Conservation (phyloP, 2,797 vertebrate species). For the Uromys caudimaculatus region DNA sequence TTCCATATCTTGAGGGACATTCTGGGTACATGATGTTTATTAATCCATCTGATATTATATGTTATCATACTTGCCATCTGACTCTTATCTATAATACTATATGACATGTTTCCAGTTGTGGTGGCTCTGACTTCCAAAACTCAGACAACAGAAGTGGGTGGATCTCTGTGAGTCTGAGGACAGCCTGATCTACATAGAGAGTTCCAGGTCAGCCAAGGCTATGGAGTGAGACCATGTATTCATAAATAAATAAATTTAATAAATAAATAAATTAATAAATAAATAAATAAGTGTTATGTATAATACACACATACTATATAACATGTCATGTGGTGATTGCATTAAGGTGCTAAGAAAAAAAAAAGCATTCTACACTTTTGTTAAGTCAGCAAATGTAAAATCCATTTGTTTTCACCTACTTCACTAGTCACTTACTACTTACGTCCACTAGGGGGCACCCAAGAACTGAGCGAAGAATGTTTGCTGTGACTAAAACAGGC, state of each 20-base stretch:
- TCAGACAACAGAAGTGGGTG: neutral
- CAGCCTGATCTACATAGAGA: neutral
- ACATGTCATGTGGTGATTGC: neutral
- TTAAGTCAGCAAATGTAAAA: neutral
- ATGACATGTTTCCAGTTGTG: neutral
- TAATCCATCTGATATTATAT: neutral
- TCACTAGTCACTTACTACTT: constrained; percentile 38
- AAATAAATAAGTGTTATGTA: neutral
- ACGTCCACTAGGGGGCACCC: constrained; percentile 86
- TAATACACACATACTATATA: neutral
- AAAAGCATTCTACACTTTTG: neutral
- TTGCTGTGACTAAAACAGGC: neutral
- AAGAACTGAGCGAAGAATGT: constrained; percentile 71
- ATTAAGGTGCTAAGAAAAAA: neutral
- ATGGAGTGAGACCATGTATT: neutral
- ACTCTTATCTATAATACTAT: neutral
- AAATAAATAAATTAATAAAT: neutral
- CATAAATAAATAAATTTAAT: neutral
- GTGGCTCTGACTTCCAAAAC: neutral
- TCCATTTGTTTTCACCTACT: neutral
- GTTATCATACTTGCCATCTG: neutral
- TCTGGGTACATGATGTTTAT: neutral
- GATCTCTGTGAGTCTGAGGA: neutral
- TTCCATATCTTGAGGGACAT: neutral
- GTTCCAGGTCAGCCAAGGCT: neutral